These are phyloP conservation scores for Acrobasis repandana DNA, from an alignment of 2,888 invertebrate genomes.

Conservation along the genomic window DNA sequence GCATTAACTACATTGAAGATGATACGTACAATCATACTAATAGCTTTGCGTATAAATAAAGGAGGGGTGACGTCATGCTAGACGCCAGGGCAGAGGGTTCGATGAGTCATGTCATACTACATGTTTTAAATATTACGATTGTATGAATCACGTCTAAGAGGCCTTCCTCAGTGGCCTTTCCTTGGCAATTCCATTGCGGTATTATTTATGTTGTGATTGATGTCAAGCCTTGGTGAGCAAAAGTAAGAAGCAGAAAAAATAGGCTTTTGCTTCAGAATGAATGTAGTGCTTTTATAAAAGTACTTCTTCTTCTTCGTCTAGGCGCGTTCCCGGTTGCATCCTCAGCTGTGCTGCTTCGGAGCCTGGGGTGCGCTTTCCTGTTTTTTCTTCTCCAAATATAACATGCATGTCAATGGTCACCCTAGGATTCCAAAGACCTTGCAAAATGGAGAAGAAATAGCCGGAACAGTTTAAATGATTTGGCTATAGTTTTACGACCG, in stretches of 20 bases:
- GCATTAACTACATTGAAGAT: background rate
- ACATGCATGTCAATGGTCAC: too few species aligned
- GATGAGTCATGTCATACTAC: constrained; percentile 4
- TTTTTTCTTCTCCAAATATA: too few species aligned
- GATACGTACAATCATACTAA: background rate
- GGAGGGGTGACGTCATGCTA: constrained; percentile 7
- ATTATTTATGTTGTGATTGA: background rate
- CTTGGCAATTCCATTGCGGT: background rate
- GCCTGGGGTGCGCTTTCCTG: too few species aligned
- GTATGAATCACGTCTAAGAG: constrained; percentile 1
- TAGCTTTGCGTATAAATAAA: background rate
- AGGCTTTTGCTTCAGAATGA: background rate
- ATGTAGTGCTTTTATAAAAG: too few species aligned
- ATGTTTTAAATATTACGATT: constrained; percentile 12
- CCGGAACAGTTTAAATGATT: too few species aligned
- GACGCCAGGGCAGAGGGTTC: background rate
- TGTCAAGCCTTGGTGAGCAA: background rate
- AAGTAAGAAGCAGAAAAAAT: background rate
- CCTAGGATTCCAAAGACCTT: too few species aligned
- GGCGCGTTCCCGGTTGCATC: too few species aligned
- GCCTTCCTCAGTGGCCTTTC: constrained; percentile 7
- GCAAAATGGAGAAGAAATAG: too few species aligned
- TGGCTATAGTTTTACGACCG: too few species aligned
- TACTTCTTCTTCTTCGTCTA: too few species aligned
- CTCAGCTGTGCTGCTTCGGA: too few species aligned